Percentiles rank a stretch among this genome's conserved stretches.
Conservation (phyloP, 1,140 invertebrate species). For the Caerostris darwini region DNA sequence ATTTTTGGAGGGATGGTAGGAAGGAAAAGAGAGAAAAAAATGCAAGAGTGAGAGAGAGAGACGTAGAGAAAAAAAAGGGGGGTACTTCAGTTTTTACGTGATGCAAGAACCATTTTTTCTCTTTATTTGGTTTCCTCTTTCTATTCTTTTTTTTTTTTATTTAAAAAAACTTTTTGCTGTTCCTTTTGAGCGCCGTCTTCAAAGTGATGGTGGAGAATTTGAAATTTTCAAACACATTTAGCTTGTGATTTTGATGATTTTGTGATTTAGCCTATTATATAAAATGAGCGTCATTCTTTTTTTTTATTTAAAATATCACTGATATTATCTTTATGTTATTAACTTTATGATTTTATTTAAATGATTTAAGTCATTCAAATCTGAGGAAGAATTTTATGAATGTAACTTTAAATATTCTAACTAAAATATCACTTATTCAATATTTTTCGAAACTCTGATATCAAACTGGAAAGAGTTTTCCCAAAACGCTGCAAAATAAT, state of each 20-base stretch:
- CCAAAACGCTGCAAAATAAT: too few relatives aligned
- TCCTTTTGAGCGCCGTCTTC: neutral
- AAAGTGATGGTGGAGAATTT: slow-evolving; percentile 51
- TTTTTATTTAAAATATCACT: too few relatives aligned
- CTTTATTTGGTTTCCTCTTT: neutral
- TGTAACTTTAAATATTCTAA: too few relatives aligned
- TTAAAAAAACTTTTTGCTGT: neutral
- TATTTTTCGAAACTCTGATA: too few relatives aligned
- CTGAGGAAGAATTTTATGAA: too few relatives aligned
- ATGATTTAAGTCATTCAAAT: too few relatives aligned
- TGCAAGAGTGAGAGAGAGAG: neutral
- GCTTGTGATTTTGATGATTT: slow-evolving; percentile 58
- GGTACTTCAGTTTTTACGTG: slow-evolving; percentile 69
- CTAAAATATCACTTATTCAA: too few relatives aligned
- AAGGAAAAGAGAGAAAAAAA: neutral
- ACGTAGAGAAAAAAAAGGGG: neutral
- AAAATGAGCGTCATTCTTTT: neutral
- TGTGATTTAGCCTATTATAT: slow-evolving; percentile 1
- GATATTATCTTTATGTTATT: too few relatives aligned
- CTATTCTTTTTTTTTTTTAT: neutral
- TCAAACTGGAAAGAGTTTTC: too few relatives aligned
- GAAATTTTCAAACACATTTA: slow-evolving; percentile 48
- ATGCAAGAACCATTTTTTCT: neutral
- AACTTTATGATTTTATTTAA: too few relatives aligned
- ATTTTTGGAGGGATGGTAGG: neutral